Conservation (phyloP, 2,113 vertebrate species). For the Diadophis punctatus region DNA sequence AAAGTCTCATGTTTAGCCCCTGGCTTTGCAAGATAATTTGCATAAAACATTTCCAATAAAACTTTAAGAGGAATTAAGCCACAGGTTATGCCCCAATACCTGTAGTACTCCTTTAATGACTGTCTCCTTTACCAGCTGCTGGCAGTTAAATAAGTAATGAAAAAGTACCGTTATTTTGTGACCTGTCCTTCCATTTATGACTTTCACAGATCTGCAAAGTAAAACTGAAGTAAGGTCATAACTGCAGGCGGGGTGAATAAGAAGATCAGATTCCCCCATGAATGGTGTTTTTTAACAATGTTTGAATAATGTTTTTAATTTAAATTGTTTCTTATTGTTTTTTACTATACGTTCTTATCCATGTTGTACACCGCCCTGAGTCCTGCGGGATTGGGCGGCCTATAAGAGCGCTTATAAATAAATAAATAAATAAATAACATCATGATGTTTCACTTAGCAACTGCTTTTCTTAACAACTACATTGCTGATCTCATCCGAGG, state of each 20-base stretch:
- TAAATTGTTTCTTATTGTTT: too few relatives aligned
- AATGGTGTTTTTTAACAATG: too few relatives aligned
- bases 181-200: not conserved
- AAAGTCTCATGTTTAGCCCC: not conserved
- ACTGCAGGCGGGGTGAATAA: too few relatives aligned
- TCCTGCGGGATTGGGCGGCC: too few relatives aligned
- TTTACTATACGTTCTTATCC: too few relatives aligned
- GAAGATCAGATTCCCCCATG: too few relatives aligned
- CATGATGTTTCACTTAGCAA: not conserved
- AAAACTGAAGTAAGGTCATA: not conserved
- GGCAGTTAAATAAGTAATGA: not conserved
- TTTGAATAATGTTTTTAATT: too few relatives aligned
- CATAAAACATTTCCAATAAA: not conserved
- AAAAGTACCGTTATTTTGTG: not conserved
- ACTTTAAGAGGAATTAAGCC: not conserved
- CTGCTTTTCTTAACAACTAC: not conserved
- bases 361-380: too few relatives aligned
- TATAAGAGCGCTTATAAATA: too few relatives aligned
- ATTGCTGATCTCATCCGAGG: not conserved
- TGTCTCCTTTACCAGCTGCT: not conserved
- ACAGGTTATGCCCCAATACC: not conserved
- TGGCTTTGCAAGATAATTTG: not conserved
- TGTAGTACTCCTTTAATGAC: not conserved
- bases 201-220: not conserved
- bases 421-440: too few relatives aligned